A percentile compares a stretch with the other conserved stretches of the same genome.
Conservation (phyloP, 1,140 invertebrate species). For the Calephelis nemesis region DNA sequence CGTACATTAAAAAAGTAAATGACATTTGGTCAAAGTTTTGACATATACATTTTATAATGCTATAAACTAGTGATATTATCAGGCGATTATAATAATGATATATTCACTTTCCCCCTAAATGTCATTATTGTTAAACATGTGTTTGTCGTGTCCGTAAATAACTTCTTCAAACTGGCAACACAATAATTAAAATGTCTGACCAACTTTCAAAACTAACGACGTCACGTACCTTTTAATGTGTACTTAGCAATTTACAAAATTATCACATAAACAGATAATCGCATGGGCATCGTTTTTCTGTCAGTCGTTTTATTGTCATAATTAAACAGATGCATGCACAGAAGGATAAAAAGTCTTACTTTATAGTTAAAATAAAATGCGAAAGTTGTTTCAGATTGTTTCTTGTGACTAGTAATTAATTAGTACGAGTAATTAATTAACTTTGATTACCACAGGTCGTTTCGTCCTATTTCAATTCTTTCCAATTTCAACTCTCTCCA, state of each 20-base stretch:
- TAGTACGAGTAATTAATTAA: no score
- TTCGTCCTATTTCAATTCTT: no score
- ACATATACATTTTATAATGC: not conserved
- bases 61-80: slow-evolving; percentile 2
- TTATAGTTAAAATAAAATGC: no score
- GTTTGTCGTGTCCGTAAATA: slow-evolving; percentile 7
- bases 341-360: no score
- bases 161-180: slow-evolving; percentile 15
- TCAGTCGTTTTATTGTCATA: no score
- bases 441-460: no score
- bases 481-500: no score
- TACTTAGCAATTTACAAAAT: slow-evolving; percentile 6
- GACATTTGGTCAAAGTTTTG: not conserved
- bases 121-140: slow-evolving; percentile 6
- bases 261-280: not conserved
- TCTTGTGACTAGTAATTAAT: no score
- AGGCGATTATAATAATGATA: slow-evolving; percentile 6
- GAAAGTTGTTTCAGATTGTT: no score
- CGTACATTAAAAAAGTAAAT: not conserved
- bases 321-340: no score
- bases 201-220: slow-evolving; percentile 14
- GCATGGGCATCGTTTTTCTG: no score
- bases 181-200: slow-evolving; percentile 10
- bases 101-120: slow-evolving; percentile 16
- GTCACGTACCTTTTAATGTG: slow-evolving; percentile 2